Conservation (phyloP, 2,888 invertebrate species). For the Sinodicranocentrus sp. region DNA sequence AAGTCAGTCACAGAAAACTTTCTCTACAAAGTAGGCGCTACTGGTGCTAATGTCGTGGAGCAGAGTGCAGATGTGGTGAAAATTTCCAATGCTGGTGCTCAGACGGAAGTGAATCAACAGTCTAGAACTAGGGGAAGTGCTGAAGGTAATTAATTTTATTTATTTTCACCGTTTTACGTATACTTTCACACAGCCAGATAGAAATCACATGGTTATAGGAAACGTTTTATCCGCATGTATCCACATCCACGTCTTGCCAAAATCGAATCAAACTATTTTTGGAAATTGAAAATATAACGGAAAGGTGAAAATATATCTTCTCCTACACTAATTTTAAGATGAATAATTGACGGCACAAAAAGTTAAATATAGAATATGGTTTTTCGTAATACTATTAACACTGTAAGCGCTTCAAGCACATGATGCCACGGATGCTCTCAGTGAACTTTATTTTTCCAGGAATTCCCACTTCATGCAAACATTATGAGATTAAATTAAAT, state of each 20-base stretch:
- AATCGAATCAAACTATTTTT: no score
- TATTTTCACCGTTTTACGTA: no score
- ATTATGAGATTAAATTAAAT: conserved; percentile 35
- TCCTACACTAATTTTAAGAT: neutral
- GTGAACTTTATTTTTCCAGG: no score
- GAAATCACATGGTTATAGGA: no score
- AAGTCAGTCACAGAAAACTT: conserved; percentile 76
- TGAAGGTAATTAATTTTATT: conserved; percentile 32
- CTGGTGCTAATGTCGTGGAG: conserved; percentile 10
- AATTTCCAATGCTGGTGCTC: conserved; percentile 10
- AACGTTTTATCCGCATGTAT: no score
- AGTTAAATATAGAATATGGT: conserved; percentile 11
- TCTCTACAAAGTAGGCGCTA: conserved; percentile 67
- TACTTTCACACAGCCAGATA: no score
- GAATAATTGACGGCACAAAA: conserved; percentile 22
- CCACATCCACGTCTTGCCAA: no score
- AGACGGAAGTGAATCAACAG: conserved; percentile 29
- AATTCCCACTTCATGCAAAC: conserved; percentile 35
- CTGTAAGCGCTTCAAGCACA: no score
- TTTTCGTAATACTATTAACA: no score
- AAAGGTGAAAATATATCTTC: neutral
- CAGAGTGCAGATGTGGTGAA: neutral
- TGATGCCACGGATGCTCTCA: no score
- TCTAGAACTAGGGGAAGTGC: conserved; percentile 31
- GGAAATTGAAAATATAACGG: no score